Evolutionary conservation across 1,140 invertebrate species (phyloP), one percentile per base, ranked within the genome.

Genomic region (Danaus plexippus): DNA sequence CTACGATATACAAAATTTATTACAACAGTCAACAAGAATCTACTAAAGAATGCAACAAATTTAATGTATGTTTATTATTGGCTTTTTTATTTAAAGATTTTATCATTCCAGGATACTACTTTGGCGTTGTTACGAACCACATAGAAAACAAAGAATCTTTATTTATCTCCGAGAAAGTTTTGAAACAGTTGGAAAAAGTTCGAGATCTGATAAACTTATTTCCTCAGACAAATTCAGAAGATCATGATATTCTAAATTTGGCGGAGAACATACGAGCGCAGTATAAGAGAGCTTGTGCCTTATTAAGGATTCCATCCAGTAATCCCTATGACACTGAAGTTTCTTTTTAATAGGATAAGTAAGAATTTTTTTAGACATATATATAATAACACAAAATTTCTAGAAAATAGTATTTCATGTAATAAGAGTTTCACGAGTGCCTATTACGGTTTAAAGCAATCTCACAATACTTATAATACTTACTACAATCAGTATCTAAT

Each of bases 221-320:
- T 83, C 92, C 93, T 0, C 72, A 64, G 18, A 80, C 74, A n/a
- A 94, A 94, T 73, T 87, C 89, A 32, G 89, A 90, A 47, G 81
- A 90, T 1, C 73, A 89, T 32, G 92, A 95, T 73, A 90, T 94
- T 62, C 68, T 91, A 52, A 85, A 80, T n/a, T 71, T 81, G 32
- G 72, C 91, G 11, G 89, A 93, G 61, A 80, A 83, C 43, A 91
- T 94, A 43, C 89, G 92, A 68, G 89, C 88, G 3, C 88, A 91
- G 48, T 93, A 90, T 74, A 92, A 90, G 54, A 91, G 91, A 66
- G 80, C 92, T n/a, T 92, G 91, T 76, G 89, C 92, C 1, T 67
- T 92, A 11, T 75, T 92, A 9, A 93, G 93, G 82, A 88, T 91
- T 61, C 78, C 88, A 61, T 73, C 84, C 2, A 66, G 52, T 13